These are phyloP conservation scores for Agrochola circellaris DNA, from an alignment of 2,888 invertebrate genomes.

Conservation along the genomic window DNA sequence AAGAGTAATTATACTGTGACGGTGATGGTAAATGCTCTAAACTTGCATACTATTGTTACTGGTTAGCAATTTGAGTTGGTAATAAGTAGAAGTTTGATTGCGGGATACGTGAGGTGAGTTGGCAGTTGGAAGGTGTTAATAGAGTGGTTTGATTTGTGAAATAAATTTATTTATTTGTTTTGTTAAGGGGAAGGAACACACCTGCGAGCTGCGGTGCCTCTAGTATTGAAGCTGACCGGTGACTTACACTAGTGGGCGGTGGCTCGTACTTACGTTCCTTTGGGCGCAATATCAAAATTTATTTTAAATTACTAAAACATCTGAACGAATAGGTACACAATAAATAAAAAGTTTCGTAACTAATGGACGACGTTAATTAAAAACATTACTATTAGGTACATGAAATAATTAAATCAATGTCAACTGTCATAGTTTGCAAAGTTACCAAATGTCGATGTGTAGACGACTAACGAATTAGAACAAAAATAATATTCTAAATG, in stretches of 20 bases:
- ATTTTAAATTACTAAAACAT: too few species aligned
- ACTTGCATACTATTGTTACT: slow-evolving; percentile 24
- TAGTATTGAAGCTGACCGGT: neutral
- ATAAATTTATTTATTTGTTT: neutral
- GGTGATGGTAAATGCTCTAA: slow-evolving; percentile 4
- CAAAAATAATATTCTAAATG: too few species aligned
- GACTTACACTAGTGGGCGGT: neutral
- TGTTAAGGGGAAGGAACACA: neutral
- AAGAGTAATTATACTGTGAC: slow-evolving; percentile 54
- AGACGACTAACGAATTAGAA: too few species aligned
- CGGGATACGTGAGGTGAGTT: neutral
- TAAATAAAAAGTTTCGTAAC: too few species aligned
- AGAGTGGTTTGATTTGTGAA: neutral
- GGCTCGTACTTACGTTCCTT: too few species aligned
- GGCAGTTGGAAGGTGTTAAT: neutral
- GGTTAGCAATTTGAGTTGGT: slow-evolving; percentile 13
- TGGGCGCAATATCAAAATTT: too few species aligned
- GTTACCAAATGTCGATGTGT: too few species aligned
- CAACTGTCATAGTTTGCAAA: neutral
- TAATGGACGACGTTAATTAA: too few species aligned
- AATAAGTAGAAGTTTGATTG: slow-evolving; percentile 1
- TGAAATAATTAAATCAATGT: neutral
- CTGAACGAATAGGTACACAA: too few species aligned
- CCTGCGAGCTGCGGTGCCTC: neutral
- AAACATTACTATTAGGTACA: too few species aligned